Conservation (phyloP, 1,140 invertebrate genomes). For the Drosophila setifemur region DNA sequence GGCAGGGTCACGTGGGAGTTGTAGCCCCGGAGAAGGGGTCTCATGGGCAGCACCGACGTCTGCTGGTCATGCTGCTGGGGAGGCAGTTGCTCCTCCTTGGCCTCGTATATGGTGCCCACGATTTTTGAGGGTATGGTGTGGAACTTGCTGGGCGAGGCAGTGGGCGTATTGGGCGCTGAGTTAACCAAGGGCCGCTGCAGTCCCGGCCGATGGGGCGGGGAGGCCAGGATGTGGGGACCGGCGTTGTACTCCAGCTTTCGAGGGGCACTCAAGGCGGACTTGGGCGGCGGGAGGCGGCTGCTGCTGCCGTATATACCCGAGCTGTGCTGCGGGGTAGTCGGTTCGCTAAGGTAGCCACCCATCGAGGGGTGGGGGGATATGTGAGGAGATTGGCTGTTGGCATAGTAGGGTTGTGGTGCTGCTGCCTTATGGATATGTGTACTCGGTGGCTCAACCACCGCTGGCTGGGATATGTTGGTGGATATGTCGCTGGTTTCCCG, state of each 20-base stretch:
- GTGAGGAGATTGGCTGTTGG: conserved; percentile 47
- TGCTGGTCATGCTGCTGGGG: conserved; percentile 18
- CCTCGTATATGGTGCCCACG: conserved; percentile 83
- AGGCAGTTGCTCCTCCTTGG: conserved; percentile 86
- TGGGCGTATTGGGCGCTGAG: conserved; percentile 84
- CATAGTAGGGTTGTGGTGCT: conserved; percentile 48
- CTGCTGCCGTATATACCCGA: conserved; percentile 55
- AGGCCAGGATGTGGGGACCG: conserved; percentile 61
- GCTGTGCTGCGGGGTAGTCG: conserved; percentile 57
- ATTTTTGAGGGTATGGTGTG: conserved; percentile 80
- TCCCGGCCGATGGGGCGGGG: conserved; percentile 84
- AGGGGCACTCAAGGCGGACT: conserved; percentile 41
- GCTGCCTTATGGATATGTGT: conserved; percentile 75
- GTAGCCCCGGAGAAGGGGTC: conserved; percentile 92
- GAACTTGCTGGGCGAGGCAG: conserved; percentile 82
- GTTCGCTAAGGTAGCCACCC: conserved; percentile 60
- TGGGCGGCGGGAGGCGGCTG: conserved; percentile 64
- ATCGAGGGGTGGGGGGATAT: conserved; percentile 38
- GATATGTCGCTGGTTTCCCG: conserved; percentile 80
- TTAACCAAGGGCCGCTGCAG: conserved; percentile 74
- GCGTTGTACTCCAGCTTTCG: conserved; percentile 74
- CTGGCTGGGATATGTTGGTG: conserved; percentile 72
- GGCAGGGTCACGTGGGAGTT: conserved; percentile 89
- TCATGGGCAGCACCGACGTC: conserved; percentile 92
- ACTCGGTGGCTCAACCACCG: conserved; percentile 9